These are phyloP conservation scores for Motacilla alba DNA, from an alignment of 2,113 vertebrate species.

Conservation along the genomic window DNA sequence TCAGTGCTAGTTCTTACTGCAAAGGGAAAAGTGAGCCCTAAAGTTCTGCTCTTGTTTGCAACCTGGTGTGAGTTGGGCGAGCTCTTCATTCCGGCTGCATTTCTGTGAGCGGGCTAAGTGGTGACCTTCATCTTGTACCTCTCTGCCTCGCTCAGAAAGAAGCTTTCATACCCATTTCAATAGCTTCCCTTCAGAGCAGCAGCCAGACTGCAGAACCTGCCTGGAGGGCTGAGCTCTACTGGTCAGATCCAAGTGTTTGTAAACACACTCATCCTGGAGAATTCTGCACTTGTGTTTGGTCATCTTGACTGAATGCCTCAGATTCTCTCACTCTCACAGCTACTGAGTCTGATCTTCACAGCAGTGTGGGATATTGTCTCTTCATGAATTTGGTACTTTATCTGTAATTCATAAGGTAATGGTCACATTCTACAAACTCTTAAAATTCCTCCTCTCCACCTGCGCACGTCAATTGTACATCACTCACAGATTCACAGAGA, in stretches of 20 bases:
- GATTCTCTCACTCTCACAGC: not conserved
- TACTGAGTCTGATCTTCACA: not conserved
- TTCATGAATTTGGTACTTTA: not conserved
- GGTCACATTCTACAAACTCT: not conserved
- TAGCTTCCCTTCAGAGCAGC: not conserved
- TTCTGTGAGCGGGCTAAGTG: not conserved
- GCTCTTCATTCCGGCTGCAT: not conserved
- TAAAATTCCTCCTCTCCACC: not conserved
- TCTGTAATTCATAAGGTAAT: not conserved
- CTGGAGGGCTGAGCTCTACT: not conserved
- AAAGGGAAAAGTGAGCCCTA: not conserved
- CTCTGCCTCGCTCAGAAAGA: not conserved
- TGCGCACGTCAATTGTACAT: not conserved
- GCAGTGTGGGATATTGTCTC: not conserved
- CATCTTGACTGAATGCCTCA: not conserved
- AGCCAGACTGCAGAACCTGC: not conserved
- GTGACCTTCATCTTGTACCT: slow-evolving; percentile 11
- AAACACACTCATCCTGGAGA: not conserved
- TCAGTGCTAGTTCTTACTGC: not conserved
- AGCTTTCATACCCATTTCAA: slow-evolving; percentile 22
- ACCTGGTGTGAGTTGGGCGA: not conserved
- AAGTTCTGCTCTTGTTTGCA: not conserved
- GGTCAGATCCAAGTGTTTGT: not conserved
- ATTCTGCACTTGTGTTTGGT: not conserved
- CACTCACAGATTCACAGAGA: not conserved